Evolutionary conservation across 2,797 vertebrate genomes (phyloP).

Genomic region (Steatocranus sp.): DNA sequence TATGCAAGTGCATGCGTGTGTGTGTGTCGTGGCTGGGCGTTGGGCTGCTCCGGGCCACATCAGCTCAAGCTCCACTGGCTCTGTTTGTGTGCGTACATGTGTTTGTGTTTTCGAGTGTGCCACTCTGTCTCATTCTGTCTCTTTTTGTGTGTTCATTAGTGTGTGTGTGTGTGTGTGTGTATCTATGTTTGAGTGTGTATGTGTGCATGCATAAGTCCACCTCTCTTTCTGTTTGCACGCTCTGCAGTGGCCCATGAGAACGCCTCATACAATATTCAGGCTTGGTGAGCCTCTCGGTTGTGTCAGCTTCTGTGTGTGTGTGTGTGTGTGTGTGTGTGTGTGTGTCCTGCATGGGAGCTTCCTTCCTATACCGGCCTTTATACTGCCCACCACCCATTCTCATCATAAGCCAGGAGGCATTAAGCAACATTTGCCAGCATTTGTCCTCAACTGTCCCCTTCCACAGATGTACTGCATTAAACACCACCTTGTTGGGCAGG

Average conservation of each 20-base stretch:
- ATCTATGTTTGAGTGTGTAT: background rate
- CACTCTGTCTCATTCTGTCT: constrained; percentile 28
- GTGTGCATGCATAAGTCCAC: background rate
- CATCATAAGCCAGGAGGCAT: constrained; percentile 13
- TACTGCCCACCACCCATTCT: background rate
- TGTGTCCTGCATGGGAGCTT: constrained; percentile 31
- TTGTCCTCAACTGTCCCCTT: constrained; percentile 53
- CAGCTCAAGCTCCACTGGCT: constrained; percentile 73
- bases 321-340: constrained; percentile 5
- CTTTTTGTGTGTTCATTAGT: constrained; percentile 4
- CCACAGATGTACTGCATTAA: constrained; percentile 15
- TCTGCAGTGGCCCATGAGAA: constrained; percentile 66
- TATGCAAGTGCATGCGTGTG: background rate
- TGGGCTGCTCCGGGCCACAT: constrained; percentile 72
- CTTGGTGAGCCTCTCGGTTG: constrained; percentile 53
- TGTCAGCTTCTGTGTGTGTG: constrained; percentile 2
- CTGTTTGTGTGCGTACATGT: constrained; percentile 62
- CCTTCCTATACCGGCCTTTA: background rate
- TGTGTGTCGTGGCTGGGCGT: constrained; percentile 50
- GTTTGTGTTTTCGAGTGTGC: constrained; percentile 63
- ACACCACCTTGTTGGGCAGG: background rate
- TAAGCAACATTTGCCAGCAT: constrained; percentile 1
- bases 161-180: background rate
- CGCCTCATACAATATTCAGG: constrained; percentile 79
- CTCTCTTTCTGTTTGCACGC: constrained; percentile 37